phyloP scores from a whole-genome alignment of 2,888 invertebrate genomes.

The Cheilosia variabilis region DNA sequence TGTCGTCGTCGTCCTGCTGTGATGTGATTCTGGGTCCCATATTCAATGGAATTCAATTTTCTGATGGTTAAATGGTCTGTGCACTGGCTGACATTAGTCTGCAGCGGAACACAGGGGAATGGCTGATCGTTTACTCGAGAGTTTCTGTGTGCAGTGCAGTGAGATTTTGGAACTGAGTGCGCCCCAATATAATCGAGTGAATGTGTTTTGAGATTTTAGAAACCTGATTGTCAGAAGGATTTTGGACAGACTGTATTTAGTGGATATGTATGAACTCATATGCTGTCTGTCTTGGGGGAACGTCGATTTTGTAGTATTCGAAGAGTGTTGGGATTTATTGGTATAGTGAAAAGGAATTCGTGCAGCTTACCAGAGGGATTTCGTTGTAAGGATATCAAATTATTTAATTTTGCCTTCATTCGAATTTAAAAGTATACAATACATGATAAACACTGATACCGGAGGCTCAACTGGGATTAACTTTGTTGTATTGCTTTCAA shows the following conservation, averaged over 20 bases:
- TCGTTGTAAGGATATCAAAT: too few species aligned
- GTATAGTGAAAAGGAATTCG: too few species aligned
- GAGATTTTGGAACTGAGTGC: background rate
- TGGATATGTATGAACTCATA: background rate
- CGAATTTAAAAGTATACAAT: too few species aligned
- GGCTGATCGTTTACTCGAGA: constrained; percentile 31
- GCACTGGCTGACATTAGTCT: constrained; percentile 29
- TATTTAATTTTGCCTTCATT: too few species aligned
- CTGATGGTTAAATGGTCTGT: constrained; percentile 62
- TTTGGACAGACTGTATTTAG: background rate
- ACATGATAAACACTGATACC: too few species aligned
- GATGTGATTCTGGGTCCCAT: constrained; percentile 47
- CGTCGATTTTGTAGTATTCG: too few species aligned
- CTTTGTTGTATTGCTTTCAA: too few species aligned
- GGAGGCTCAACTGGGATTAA: too few species aligned
- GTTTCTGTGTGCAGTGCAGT: background rate
- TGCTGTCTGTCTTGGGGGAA: background rate
- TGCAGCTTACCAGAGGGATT: too few species aligned
- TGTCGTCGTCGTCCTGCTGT: constrained; percentile 8
- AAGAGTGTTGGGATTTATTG: too few species aligned
- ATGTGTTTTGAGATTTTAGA: constrained; percentile 29
- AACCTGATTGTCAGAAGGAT: constrained; percentile 34
- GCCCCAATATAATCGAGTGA: background rate
- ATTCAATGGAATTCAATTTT: constrained; percentile 67
- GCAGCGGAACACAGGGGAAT: background rate